Evolutionary conservation across 2,888 invertebrate genomes (phyloP).

Genomic region (Muscina levida): DNA sequence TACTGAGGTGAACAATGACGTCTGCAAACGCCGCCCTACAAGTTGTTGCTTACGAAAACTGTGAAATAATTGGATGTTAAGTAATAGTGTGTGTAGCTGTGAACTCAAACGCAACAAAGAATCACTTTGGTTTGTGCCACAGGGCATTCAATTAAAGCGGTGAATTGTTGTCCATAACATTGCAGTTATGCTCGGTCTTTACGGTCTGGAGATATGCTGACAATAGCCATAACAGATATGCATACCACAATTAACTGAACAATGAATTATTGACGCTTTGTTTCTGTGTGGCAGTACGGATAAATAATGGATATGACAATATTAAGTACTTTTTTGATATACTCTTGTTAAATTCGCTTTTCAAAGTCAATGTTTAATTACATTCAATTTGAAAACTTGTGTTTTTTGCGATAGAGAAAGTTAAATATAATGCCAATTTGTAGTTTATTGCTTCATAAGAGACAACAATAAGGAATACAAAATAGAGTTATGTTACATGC

Average conservation of each 20-base stretch:
- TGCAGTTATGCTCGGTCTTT: not conserved
- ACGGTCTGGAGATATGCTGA: not conserved
- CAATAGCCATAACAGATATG: not conserved
- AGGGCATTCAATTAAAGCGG: not conserved
- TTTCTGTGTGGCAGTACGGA: not conserved
- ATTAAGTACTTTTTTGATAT: not conserved
- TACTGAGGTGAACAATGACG: no score
- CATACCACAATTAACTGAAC: conserved; percentile 3
- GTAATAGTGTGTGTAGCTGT: not conserved
- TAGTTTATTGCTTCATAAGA: not conserved
- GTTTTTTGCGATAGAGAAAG: conserved; percentile 29
- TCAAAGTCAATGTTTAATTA: conserved; percentile 6
- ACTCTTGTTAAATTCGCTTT: not conserved
- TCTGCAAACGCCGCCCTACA: no score
- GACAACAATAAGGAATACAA: conserved; percentile 13
- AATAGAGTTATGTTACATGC: no score
- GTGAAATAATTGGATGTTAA: conserved; percentile 16
- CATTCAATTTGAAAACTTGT: no score
- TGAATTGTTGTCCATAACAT: not conserved
- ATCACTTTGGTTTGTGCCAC: not conserved
- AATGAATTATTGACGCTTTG: conserved; percentile 18
- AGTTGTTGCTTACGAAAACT: no score
- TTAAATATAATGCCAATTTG: conserved; percentile 1
- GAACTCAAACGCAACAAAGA: conserved; percentile 1
- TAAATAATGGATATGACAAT: not conserved